phyloP scores from a whole-genome alignment of 2,797 vertebrate species.

The Pseudotriccus pelzelni region DNA sequence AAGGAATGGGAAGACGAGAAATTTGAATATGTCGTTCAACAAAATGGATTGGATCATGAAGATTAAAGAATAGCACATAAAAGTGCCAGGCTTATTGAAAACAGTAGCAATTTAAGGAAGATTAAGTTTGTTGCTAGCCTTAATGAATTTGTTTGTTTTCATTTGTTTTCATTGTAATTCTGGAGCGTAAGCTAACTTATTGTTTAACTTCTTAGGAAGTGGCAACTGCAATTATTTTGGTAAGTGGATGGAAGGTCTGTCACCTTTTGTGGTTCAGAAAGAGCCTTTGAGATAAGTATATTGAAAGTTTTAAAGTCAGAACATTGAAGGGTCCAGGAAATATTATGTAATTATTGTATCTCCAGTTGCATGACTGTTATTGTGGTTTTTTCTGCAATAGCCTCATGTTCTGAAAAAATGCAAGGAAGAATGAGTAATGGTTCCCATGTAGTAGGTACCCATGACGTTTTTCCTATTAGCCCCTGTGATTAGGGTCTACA shows the following conservation, averaged over 20 bases:
- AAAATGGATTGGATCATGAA: background rate
- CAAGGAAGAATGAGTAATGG: background rate
- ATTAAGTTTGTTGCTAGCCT: background rate
- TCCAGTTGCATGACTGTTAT: background rate
- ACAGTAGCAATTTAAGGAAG: background rate
- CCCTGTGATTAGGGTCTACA: background rate
- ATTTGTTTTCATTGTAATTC: background rate
- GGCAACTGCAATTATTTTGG: background rate
- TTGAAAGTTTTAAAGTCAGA: background rate
- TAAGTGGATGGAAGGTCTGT: background rate
- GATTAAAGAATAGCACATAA: background rate
- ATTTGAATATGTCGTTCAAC: background rate
- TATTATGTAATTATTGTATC: background rate
- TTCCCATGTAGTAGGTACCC: background rate
- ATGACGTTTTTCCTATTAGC: background rate
- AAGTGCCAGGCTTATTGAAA: background rate
- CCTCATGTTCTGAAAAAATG: background rate
- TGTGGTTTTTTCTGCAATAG: background rate
- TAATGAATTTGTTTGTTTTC: fast-evolving
- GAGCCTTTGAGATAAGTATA: background rate
- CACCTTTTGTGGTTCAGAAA: background rate
- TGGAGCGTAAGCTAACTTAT: background rate
- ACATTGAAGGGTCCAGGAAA: background rate
- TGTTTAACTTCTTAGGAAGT: background rate
- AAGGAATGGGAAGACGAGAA: background rate